These are phyloP conservation scores for Uromys caudimaculatus DNA, from an alignment of 2,797 vertebrate species.

Conservation along the genomic window DNA sequence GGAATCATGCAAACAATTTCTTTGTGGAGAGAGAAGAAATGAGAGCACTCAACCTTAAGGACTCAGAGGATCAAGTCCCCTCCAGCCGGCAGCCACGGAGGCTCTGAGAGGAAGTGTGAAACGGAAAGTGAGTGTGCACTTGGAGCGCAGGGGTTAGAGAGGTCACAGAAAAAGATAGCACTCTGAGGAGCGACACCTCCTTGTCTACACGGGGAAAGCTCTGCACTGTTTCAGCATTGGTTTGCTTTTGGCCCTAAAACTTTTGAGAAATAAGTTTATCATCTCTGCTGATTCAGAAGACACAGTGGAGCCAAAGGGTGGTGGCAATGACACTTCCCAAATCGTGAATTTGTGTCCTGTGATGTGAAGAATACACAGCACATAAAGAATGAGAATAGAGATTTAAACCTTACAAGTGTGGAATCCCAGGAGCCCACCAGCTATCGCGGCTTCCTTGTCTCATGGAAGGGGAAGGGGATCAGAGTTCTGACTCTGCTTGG, in stretches of 20 bases:
- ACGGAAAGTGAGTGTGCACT: background rate
- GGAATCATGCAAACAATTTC: conserved; percentile 43
- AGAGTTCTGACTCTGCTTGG: background rate
- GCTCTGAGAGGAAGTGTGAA: background rate
- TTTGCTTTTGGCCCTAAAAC: conserved; percentile 24
- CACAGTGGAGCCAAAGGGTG: background rate
- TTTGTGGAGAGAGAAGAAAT: conserved; percentile 50
- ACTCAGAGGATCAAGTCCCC: conserved; percentile 12
- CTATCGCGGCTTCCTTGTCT: background rate
- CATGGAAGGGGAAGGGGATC: background rate
- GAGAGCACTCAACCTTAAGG: background rate
- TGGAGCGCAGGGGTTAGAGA: background rate
- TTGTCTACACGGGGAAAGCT: background rate
- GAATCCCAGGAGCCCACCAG: background rate
- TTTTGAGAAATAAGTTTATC: background rate
- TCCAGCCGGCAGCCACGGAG: background rate
- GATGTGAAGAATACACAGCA: background rate
- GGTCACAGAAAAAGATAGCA: background rate
- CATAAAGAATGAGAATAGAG: background rate
- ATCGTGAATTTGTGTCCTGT: background rate
- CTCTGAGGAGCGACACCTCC: background rate
- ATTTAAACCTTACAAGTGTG: background rate
- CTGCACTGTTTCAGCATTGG: background rate
- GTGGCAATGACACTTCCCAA: background rate
- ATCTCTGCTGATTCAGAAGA: conserved; percentile 3